Percentiles rank a stretch among this genome's conserved stretches.
Conservation (phyloP, 2,113 vertebrate genomes). For the Glaucidium brasilianum region DNA sequence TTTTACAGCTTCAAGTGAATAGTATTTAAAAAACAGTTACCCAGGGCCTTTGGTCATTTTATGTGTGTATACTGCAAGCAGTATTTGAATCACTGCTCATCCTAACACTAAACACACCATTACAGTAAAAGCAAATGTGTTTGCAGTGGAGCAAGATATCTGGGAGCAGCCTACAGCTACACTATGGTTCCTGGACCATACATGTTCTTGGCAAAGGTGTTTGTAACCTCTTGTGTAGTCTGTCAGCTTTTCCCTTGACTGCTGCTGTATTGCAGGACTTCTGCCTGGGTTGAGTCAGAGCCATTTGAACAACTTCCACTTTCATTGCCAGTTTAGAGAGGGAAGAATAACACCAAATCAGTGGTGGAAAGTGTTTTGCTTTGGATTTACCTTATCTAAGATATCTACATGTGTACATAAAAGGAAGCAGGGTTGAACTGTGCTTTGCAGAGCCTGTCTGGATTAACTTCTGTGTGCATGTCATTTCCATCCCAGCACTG, state of each 20-base stretch:
- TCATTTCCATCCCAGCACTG: not conserved
- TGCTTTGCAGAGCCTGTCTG: not conserved
- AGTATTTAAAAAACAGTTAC: not conserved
- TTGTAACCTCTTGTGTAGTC: not conserved
- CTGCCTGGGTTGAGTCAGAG: not conserved
- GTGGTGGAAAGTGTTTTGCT: not conserved
- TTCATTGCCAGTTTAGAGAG: not conserved
- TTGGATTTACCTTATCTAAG: not conserved
- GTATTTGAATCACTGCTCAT: not conserved
- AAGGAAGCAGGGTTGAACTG: not conserved
- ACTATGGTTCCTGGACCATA: not conserved
- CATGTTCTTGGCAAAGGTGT: not conserved
- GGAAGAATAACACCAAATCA: not conserved
- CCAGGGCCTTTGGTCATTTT: not conserved
- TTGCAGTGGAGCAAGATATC: not conserved
- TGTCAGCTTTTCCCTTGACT: constrained; percentile 5
- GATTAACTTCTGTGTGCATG: not conserved
- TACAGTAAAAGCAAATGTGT: not conserved
- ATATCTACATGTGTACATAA: not conserved
- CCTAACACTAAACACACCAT: not conserved
- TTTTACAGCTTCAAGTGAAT: not conserved
- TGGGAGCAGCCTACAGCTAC: not conserved
- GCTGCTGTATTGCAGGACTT: not conserved
- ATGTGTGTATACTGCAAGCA: not conserved
- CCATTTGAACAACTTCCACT: not conserved